Evolutionary conservation across 2,113 vertebrate genomes (phyloP), one percentile per base, ranked within the genome.

Genomic region (Podarcis raffonei): DNA sequence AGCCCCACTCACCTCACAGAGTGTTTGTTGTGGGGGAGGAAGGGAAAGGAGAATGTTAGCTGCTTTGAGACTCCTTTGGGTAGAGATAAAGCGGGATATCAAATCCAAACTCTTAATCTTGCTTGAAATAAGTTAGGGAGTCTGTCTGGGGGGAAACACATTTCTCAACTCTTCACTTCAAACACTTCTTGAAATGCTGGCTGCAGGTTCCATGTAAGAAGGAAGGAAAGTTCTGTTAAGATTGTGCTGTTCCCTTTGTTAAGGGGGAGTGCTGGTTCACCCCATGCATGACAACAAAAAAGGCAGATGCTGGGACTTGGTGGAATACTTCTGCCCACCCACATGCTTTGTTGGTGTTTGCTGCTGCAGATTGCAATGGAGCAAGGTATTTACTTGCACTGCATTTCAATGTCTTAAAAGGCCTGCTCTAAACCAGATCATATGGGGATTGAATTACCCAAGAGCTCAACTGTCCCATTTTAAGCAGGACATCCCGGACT

Each of bases 391-490:
- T 89, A 48, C 6, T 22, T 0, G 0, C 77, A 72, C 79, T 86
- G 82, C 39, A 59, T 87, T 81, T 0, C 8, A 1, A 1, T 20
- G 83, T 90, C 59, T 0, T 62, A 0, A 84, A 74, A 74, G 89
- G 81, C 37, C 65, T 0, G 15, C 81, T 81, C 76, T 90, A 85
- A 89, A 39, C 87, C 53, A 79, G n/a, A 91, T 53, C 0, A 0
- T 84, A 74, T 77, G 86, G 89, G 83, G 83, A 86, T 42, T 84
- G 82, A 82, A 87, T 88, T 89, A 81, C 89, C 79, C 5, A 48
- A 71, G 90, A 88, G 89, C 11, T 53, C 48, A 53, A 53, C 9
- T 53, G 48, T 53, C 48, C 48, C 48, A 53, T 53, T 53, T 11
- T 53, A 11, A 48, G 42, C 1, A 9, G 42, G 42, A 48, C 42